Percentiles rank a stretch among this genome's conserved stretches.
Evolutionary conservation across 2,113 vertebrate species (phyloP).

Genomic region (Perca flavescens): DNA sequence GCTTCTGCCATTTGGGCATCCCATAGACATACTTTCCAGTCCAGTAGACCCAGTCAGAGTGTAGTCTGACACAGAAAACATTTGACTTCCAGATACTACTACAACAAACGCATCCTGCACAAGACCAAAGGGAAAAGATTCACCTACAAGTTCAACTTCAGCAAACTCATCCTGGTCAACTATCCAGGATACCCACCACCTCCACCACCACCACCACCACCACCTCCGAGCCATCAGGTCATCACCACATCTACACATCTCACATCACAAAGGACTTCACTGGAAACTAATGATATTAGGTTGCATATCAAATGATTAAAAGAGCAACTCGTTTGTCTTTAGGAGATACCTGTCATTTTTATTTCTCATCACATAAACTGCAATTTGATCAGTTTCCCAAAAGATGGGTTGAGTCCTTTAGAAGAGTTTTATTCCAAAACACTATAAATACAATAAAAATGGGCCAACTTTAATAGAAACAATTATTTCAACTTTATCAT

Average conservation of each 20-base stretch:
- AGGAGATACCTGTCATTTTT: background rate
- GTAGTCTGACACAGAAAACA: constrained; percentile 26
- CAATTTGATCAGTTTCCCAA: constrained; percentile 10
- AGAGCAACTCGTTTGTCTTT: background rate
- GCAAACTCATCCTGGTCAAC: constrained; percentile 86
- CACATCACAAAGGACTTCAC: background rate
- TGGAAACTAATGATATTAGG: background rate
- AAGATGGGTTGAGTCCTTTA: background rate
- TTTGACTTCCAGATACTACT: constrained; percentile 86
- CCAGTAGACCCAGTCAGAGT: background rate
- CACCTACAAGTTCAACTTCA: constrained; percentile 94
- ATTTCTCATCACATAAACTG: background rate
- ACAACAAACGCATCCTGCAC: constrained; percentile 90
- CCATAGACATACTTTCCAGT: background rate
- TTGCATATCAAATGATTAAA: background rate
- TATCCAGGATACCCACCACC: constrained; percentile 73
- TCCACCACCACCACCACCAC: background rate
- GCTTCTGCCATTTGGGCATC: constrained; percentile 14
- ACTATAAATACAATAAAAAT: constrained; percentile 2
- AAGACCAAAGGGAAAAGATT: constrained; percentile 93
- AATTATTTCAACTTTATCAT: constrained; percentile 38
- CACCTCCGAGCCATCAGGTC: constrained; percentile 58
- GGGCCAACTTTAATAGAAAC: constrained; percentile 18
- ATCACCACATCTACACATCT: background rate
- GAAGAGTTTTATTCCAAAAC: constrained; percentile 45